Conservation (phyloP, 2,113 vertebrate species). For the Oenanthe melanoleuca region DNA sequence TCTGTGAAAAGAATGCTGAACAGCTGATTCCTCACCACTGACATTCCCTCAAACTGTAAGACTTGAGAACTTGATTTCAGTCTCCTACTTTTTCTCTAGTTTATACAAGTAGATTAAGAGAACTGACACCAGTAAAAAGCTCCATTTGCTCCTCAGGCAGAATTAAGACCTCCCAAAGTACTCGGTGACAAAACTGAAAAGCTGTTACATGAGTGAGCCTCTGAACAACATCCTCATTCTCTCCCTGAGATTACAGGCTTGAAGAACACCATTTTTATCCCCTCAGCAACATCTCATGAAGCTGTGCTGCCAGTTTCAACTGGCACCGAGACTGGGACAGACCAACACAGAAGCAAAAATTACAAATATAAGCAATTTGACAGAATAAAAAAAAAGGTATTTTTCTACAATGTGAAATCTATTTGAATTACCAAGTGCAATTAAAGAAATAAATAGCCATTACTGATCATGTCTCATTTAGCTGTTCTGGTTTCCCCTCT, state of each 20-base stretch:
- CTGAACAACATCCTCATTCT: background rate
- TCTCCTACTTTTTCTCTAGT: background rate
- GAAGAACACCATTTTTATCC: accelerated
- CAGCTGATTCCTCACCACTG: background rate
- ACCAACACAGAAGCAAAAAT: background rate
- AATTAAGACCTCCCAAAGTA: background rate
- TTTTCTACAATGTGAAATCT: background rate
- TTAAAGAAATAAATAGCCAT: conserved; percentile 44
- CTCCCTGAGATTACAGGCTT: background rate
- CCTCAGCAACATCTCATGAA: background rate
- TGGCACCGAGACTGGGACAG: background rate
- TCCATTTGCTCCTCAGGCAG: background rate
- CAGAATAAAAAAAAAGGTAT: background rate
- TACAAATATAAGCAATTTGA: background rate
- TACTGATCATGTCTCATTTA: background rate
- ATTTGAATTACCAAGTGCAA: conserved; percentile 59
- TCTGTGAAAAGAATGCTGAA: background rate
- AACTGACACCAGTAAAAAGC: background rate
- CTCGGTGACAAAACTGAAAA: accelerated
- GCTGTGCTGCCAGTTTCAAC: background rate
- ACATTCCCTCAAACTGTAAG: background rate
- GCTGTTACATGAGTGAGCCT: background rate
- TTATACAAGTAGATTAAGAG: background rate
- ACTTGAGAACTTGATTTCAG: background rate
- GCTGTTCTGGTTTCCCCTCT: background rate